phyloP scores from a whole-genome alignment of 2,113 vertebrate species.

The Dipodomys ordii region DNA sequence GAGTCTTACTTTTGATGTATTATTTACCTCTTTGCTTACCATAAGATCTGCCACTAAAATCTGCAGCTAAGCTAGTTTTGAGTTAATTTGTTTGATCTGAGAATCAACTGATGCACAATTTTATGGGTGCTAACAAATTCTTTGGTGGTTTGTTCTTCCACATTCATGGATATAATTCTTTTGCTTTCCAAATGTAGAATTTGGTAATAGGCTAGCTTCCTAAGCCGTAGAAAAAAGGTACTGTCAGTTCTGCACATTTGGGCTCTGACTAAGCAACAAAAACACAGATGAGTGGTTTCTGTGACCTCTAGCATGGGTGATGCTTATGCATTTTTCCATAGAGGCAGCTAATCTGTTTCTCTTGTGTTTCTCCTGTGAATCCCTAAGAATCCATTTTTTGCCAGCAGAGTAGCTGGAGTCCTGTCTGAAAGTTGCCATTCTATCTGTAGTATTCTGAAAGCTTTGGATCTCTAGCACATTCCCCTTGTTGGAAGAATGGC shows the following conservation, averaged over 20 bases:
- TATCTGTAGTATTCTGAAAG: not conserved
- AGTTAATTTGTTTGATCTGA: slow-evolving; percentile 51
- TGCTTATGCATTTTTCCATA: slow-evolving; percentile 37
- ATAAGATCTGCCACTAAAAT: slow-evolving; percentile 58
- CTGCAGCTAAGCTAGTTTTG: slow-evolving; percentile 57
- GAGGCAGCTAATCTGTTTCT: slow-evolving; percentile 27
- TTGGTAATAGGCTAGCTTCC: not conserved
- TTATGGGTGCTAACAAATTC: slow-evolving; percentile 25
- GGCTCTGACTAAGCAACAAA: slow-evolving; percentile 68
- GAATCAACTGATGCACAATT: not conserved
- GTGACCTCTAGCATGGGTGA: slow-evolving; percentile 50
- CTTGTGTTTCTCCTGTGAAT: not conserved
- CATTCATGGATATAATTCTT: not conserved
- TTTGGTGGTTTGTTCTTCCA: slow-evolving; percentile 30
- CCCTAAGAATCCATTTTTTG: slow-evolving; percentile 8
- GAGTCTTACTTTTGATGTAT: slow-evolving; percentile 39
- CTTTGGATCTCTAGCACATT: not conserved
- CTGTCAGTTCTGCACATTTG: slow-evolving; percentile 50
- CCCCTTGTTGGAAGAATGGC: not conserved
- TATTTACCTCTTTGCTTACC: slow-evolving; percentile 47
- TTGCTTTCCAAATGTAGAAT: slow-evolving; percentile 46
- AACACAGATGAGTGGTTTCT: slow-evolving; percentile 1
- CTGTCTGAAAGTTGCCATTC: not conserved
- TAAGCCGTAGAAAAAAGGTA: slow-evolving; percentile 26
- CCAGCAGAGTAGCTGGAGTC: not conserved